Evolutionary conservation across 1,140 invertebrate genomes (phyloP).

Genomic region (Zelostemma sp.): DNA sequence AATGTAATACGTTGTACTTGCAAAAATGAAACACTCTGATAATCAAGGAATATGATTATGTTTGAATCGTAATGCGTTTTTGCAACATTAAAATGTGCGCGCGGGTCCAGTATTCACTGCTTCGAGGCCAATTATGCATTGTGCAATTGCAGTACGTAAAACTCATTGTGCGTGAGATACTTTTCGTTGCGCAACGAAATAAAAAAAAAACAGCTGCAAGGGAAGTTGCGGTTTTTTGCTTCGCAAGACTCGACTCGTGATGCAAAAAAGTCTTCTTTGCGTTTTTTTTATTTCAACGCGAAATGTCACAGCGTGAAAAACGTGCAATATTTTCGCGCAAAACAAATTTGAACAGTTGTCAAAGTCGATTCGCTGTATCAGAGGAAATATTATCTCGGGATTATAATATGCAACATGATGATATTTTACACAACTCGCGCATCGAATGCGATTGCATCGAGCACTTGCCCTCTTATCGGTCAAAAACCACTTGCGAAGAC

Average conservation of each 20-base stretch:
- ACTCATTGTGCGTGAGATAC: conserved; percentile 21
- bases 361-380: conserved; percentile 34
- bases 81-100: not conserved
- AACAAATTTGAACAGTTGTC: too few species aligned
- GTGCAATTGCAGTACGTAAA: conserved; percentile 23
- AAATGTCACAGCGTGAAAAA: too few species aligned
- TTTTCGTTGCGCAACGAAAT: not conserved
- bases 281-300: too few species aligned
- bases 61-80: too few species aligned
- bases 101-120: too few species aligned
- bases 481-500: conserved; percentile 53
- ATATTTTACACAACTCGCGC: conserved; percentile 38
- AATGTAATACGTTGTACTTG: too few species aligned
- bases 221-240: conserved; percentile 9
- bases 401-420: conserved; percentile 47
- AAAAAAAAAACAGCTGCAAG: not conserved
- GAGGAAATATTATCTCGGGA: conserved; percentile 25
- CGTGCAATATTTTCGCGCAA: too few species aligned
- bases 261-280: too few species aligned
- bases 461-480: conserved; percentile 51
- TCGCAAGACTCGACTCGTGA: not conserved
- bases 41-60: too few species aligned
- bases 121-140: conserved; percentile 28
- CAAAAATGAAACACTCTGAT: too few species aligned
- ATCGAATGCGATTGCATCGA: conserved; percentile 42